Conservation (phyloP, 2,888 invertebrate genomes). For the Drosophila villosipedis region DNA sequence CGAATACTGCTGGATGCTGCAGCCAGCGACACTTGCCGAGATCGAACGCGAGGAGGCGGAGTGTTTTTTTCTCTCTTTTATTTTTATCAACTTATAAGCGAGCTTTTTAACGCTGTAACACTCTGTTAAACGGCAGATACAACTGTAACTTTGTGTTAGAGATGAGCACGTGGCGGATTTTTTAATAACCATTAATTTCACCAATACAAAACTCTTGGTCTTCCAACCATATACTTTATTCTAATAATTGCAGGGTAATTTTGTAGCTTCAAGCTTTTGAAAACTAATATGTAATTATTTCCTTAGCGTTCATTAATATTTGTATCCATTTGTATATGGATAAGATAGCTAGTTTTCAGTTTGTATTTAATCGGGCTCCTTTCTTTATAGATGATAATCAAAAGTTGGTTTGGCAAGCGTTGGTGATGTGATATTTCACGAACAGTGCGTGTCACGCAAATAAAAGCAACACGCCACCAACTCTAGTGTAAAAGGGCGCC, state of each 20-base stretch:
- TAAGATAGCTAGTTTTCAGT: not conserved
- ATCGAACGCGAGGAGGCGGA: constrained; percentile 35
- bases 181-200: not conserved
- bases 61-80: not conserved
- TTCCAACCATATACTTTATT: not conserved
- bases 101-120: constrained; percentile 34
- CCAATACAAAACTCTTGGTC: not conserved
- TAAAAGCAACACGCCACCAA: not conserved
- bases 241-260: not conserved
- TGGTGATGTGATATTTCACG: not conserved
- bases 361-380: not conserved
- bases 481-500: constrained; percentile 27
- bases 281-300: not conserved
- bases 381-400: not conserved
- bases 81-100: constrained; percentile 11
- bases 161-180: constrained; percentile 6
- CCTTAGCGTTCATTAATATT: not conserved
- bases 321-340: not conserved
- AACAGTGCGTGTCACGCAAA: not conserved
- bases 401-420: not conserved
- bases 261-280: not conserved
- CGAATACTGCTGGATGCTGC: constrained; percentile 59
- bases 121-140: constrained; percentile 31
- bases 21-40: constrained; percentile 42
- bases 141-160: constrained; percentile 35